These are phyloP conservation scores for Catharus bicknelli DNA, from an alignment of 2,113 vertebrate species.

Conservation along the genomic window DNA sequence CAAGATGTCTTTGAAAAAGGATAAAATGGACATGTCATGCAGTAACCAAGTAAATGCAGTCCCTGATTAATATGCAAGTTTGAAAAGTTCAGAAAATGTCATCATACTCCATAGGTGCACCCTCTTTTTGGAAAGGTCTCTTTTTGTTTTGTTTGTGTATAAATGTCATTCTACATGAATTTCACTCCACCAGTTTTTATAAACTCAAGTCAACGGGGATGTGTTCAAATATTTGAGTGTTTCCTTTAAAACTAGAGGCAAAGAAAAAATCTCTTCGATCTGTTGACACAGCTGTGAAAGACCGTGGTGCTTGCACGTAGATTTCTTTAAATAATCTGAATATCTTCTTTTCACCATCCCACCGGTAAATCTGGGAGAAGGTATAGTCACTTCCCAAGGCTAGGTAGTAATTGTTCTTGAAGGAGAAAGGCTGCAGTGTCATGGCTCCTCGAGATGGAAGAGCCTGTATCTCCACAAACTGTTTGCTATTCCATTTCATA, in stretches of 20 bases:
- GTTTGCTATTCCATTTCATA: conserved; percentile 90
- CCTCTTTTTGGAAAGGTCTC: conserved; percentile 10
- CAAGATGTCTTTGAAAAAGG: conserved; percentile 51
- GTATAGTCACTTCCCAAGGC: conserved; percentile 96
- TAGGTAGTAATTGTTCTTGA: conserved; percentile 90
- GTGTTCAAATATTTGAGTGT: conserved; percentile 96
- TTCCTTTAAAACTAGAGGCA: conserved; percentile 96
- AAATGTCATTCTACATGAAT: conserved; percentile 27
- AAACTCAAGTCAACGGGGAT: conserved; percentile 91
- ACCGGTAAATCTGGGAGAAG: conserved; percentile 95
- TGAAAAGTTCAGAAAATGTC: conserved; percentile 68
- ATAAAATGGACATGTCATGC: conserved; percentile 69
- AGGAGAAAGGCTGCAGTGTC: conserved; percentile 92
- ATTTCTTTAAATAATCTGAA: conserved; percentile 95
- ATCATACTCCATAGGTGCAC: conserved; percentile 38
- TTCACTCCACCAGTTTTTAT: conserved; percentile 69
- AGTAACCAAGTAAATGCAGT: conserved; percentile 69
- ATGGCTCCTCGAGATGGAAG: conserved; percentile 94
- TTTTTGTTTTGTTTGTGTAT: conserved; percentile 16
- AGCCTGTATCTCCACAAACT: conserved; percentile 92
- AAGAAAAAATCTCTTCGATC: conserved; percentile 96
- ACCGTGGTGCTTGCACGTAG: conserved; percentile 93
- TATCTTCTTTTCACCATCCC: conserved; percentile 86
- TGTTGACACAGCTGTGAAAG: conserved; percentile 94
- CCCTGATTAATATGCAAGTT: conserved; percentile 75